Conservation (phyloP, 2,113 vertebrate genomes). For the Scomber scombrus region DNA sequence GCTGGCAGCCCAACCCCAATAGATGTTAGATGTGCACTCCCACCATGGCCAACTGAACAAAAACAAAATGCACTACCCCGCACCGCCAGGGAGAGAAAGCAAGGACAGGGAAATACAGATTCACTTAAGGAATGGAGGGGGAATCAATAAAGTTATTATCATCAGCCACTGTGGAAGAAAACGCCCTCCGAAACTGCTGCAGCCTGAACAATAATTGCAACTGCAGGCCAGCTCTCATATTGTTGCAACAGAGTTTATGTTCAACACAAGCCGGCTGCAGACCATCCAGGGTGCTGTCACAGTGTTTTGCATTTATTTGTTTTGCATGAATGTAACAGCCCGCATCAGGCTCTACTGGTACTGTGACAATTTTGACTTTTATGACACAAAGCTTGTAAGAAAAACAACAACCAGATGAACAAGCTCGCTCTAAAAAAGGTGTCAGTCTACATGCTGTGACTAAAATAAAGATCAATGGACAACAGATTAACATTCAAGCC, state of each 20-base stretch:
- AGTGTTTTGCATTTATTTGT: not conserved
- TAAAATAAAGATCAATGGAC: not conserved
- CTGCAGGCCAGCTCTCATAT: not conserved
- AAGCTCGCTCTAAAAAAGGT: too few relatives aligned
- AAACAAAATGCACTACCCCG: constrained; percentile 64
- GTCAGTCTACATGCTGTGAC: not conserved
- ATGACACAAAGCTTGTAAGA: not conserved
- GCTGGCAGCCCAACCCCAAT: constrained; percentile 61
- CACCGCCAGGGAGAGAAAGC: not conserved
- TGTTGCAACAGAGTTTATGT: constrained; percentile 5
- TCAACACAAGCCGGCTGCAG: not conserved
- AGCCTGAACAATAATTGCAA: constrained; percentile 7
- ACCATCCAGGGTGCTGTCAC: not conserved
- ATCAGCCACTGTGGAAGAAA: constrained; percentile 27
- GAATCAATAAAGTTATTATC: constrained; percentile 48
- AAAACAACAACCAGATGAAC: constrained; percentile 31
- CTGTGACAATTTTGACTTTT: not conserved
- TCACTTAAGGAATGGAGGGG: not conserved
- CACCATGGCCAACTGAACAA: constrained; percentile 46
- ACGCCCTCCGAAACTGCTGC: constrained; percentile 6
- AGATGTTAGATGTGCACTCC: constrained; percentile 56
- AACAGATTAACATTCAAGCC: not conserved
- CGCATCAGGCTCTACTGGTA: not conserved
- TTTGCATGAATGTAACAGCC: not conserved
- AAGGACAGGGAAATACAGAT: constrained; percentile 15